A percentile compares a stretch with the other conserved stretches of the same genome.
Evolutionary conservation across 1,140 invertebrate genomes (phyloP).

Genomic region (Euwallacea similis): DNA sequence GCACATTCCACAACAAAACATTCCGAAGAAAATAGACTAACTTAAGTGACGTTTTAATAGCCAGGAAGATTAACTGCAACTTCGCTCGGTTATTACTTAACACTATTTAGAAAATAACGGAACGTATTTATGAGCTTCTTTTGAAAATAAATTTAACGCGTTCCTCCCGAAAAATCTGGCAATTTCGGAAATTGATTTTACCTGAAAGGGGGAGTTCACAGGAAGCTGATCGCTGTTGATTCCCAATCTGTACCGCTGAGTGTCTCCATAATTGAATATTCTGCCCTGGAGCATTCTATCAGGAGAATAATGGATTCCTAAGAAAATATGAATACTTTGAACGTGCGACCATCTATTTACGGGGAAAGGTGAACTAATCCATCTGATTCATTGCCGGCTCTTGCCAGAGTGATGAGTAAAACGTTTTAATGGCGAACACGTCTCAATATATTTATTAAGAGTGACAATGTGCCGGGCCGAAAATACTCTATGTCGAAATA

Average conservation of each 20-base stretch:
- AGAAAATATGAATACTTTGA: constrained; percentile 10
- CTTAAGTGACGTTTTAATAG: constrained; percentile 16
- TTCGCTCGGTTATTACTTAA: too few species aligned
- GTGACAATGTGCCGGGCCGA: neutral
- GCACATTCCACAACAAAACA: neutral
- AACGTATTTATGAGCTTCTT: neutral
- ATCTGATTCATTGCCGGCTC: neutral
- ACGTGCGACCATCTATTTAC: neutral
- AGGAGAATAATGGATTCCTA: constrained; percentile 76
- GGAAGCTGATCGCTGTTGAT: constrained; percentile 84
- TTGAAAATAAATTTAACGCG: neutral
- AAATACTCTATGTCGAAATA: constrained; percentile 12
- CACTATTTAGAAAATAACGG: neutral
- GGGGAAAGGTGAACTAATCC: neutral
- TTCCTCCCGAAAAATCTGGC: neutral
- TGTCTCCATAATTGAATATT: constrained; percentile 85
- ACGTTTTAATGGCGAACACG: neutral
- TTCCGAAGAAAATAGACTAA: neutral
- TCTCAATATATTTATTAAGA: neutral
- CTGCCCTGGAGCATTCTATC: constrained; percentile 89
- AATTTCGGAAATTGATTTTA: neutral
- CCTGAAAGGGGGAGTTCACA: constrained; percentile 76
- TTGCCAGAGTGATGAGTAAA: constrained; percentile 7
- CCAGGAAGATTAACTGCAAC: constrained; percentile 14
- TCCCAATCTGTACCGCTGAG: constrained; percentile 84